These are phyloP conservation scores for Athalia rosae DNA, from an alignment of 2,888 invertebrate genomes.

Conservation along the genomic window DNA sequence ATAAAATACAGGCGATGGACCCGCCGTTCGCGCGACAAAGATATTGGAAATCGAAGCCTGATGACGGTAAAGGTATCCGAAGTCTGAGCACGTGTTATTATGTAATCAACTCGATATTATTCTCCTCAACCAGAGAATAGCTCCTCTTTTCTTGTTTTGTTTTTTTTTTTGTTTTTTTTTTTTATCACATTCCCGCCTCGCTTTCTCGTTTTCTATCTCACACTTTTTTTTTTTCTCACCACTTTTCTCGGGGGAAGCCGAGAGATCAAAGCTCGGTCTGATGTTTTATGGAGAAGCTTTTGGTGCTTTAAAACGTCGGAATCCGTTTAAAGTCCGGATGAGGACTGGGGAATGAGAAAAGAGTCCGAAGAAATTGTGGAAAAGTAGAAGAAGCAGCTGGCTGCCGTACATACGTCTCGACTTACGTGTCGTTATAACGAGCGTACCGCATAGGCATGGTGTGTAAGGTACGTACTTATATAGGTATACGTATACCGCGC, in stretches of 20 bases:
- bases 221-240: not conserved
- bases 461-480: too few relatives aligned
- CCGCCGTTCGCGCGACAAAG: not conserved
- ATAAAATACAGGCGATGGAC: constrained; percentile 1
- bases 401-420: too few relatives aligned
- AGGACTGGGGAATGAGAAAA: too few relatives aligned
- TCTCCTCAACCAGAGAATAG: not conserved
- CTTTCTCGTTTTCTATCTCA: too few relatives aligned
- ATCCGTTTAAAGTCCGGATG: not conserved
- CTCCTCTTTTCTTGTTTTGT: too few relatives aligned
- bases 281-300: not conserved
- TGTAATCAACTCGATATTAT: constrained; percentile 1
- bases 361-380: not conserved
- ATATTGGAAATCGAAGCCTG: constrained; percentile 8
- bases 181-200: too few relatives aligned
- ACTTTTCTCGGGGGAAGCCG: not conserved
- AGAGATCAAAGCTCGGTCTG: not conserved
- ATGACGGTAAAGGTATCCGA: not conserved
- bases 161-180: too few relatives aligned
- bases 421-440: too few relatives aligned
- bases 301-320: not conserved
- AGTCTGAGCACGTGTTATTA: constrained; percentile 30
- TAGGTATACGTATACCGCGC: too few relatives aligned
- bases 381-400: not conserved
- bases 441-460: too few relatives aligned